phyloP scores from a whole-genome alignment of 2,113 vertebrate species.

The Ameiurus melas region DNA sequence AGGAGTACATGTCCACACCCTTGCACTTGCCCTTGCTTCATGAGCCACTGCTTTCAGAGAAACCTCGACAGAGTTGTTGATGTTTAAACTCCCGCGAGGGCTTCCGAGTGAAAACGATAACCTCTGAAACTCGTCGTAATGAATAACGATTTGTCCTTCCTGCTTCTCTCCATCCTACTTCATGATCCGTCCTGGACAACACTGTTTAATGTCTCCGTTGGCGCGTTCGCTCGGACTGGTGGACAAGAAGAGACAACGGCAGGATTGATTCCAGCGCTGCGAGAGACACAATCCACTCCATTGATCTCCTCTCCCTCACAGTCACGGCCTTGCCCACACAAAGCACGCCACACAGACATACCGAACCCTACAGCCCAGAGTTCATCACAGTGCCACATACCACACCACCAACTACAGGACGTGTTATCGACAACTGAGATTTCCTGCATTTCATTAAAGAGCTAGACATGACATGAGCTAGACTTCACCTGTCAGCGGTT shows the following conservation, averaged over 20 bases:
- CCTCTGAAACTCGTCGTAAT: background rate
- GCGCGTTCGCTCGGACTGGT: slow-evolving; percentile 17
- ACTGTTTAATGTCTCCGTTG: slow-evolving; percentile 1
- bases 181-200: background rate
- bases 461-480: background rate
- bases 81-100: slow-evolving; percentile 7
- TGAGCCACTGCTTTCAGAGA: slow-evolving; percentile 25
- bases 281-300: slow-evolving; percentile 68
- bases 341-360: slow-evolving; percentile 1
- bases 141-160: background rate
- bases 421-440: background rate
- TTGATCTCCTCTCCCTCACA: slow-evolving; percentile 58
- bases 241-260: slow-evolving; percentile 66
- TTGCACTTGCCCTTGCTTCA: slow-evolving; percentile 21
- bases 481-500: no score
- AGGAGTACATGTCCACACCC: slow-evolving; percentile 31
- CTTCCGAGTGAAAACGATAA: background rate
- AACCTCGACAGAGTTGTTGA: slow-evolving; percentile 20
- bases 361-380: background rate
- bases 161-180: background rate
- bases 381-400: slow-evolving; percentile 32
- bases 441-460: background rate
- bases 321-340: slow-evolving; percentile 36
- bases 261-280: slow-evolving; percentile 68
- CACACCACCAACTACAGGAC: background rate